Conservation (phyloP, 2,888 invertebrate genomes). For the Rhagonycha fulva region DNA sequence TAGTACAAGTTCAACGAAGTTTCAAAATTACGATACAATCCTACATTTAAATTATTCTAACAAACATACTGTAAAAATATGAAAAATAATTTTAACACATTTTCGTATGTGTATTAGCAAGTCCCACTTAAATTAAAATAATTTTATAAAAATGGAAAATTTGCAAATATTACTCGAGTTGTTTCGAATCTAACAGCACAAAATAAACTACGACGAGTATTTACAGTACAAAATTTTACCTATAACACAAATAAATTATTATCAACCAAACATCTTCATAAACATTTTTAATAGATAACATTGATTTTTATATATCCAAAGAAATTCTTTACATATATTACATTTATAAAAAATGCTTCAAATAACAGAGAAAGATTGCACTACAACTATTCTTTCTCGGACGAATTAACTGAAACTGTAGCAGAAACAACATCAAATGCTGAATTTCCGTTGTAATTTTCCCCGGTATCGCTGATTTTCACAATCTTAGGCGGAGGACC, state of each 20-base stretch:
- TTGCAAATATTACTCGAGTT: neutral
- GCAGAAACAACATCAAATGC: slow-evolving; percentile 4
- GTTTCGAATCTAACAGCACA: neutral
- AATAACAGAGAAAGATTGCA: neutral
- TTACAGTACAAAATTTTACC: neutral
- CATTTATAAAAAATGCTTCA: neutral
- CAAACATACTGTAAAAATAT: neutral
- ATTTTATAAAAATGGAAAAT: neutral
- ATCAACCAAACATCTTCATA: neutral
- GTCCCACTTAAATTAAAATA: neutral
- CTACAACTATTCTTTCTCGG: slow-evolving; percentile 4
- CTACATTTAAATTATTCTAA: neutral
- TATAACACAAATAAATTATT: neutral
- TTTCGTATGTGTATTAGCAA: neutral
- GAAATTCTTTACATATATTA: neutral
- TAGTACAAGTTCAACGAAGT: neutral
- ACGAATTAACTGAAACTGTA: slow-evolving; percentile 8
- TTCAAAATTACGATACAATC: neutral
- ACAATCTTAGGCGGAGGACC: slow-evolving; percentile 6
- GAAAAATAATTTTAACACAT: neutral
- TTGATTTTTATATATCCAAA: neutral
- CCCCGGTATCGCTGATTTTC: neutral
- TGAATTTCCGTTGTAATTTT: neutral
- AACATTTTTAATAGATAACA: neutral
- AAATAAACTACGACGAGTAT: neutral